Percentiles rank a stretch among this genome's conserved stretches.
phyloP scores from a whole-genome alignment of 2,797 vertebrate species.

The Zalophus californianus region DNA sequence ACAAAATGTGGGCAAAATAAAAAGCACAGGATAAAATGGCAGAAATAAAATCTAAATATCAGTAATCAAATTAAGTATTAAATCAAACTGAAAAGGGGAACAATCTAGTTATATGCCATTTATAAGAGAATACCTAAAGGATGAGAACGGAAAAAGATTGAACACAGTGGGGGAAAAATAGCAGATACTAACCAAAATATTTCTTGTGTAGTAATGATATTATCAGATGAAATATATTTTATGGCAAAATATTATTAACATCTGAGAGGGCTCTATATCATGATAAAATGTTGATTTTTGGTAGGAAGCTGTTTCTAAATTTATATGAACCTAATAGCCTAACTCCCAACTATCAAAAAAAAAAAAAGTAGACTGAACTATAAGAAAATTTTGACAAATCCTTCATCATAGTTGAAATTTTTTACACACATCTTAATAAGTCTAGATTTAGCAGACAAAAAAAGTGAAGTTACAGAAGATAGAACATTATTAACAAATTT shows the following conservation, averaged over 20 bases:
- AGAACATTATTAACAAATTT: neutral
- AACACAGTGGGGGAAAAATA: neutral
- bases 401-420: neutral
- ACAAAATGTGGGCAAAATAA: neutral
- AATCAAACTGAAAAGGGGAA: neutral
- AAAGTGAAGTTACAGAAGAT: neutral
- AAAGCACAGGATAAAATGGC: neutral
- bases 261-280: neutral
- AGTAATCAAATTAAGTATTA: neutral
- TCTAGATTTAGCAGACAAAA: conserved; percentile 34
- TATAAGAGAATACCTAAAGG: neutral
- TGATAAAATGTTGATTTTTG: neutral
- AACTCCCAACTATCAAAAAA: neutral
- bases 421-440: neutral
- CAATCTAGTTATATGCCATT: neutral
- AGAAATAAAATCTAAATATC: conserved; percentile 24
- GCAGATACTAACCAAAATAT: neutral
- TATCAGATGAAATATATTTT: neutral
- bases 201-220: neutral
- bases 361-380: neutral
- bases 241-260: neutral
- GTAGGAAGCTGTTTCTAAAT: neutral
- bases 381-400: neutral
- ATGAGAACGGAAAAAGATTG: neutral
- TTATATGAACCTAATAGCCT: neutral